These are phyloP conservation scores for Drosophila tristis DNA, from an alignment of 1,140 invertebrate species.

Conservation along the genomic window DNA sequence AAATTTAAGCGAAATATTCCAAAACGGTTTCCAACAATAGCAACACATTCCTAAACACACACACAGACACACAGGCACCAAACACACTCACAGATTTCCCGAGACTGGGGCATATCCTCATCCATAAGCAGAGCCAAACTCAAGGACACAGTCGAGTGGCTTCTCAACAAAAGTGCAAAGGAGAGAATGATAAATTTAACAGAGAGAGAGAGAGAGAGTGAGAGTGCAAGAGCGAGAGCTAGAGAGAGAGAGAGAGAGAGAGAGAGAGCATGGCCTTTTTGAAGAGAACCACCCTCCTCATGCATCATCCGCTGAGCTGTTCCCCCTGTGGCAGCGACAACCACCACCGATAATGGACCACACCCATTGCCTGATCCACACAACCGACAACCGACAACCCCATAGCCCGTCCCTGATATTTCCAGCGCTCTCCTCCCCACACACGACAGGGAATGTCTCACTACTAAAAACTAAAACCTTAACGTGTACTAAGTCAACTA, in stretches of 20 bases:
- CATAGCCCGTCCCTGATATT: background rate
- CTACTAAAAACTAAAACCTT: conserved; percentile 9
- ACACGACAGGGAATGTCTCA: conserved; percentile 11
- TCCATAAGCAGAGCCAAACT: no score
- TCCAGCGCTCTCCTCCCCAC: conserved; percentile 17
- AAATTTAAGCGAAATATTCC: conserved; percentile 36
- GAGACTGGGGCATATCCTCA: no score
- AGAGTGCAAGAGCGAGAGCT: no score
- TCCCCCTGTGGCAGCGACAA: conserved; percentile 32
- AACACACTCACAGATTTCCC: background rate
- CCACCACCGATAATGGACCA: conserved; percentile 56
- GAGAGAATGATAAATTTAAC: no score
- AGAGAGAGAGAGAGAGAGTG: no score
- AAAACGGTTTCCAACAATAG: conserved; percentile 46
- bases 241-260: no score
- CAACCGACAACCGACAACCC: conserved; percentile 1
- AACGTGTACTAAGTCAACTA: conserved; percentile 13
- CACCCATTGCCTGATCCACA: conserved; percentile 19
- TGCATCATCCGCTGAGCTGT: background rate
- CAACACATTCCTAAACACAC: background rate
- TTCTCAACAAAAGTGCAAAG: no score
- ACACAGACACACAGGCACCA: background rate
- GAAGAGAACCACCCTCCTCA: background rate
- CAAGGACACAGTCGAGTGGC: no score
- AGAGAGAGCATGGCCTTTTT: background rate